A percentile compares a stretch with the other conserved stretches of the same genome.
Evolutionary conservation across 2,888 invertebrate genomes (phyloP).

Genomic region (Acronicta alni): DNA sequence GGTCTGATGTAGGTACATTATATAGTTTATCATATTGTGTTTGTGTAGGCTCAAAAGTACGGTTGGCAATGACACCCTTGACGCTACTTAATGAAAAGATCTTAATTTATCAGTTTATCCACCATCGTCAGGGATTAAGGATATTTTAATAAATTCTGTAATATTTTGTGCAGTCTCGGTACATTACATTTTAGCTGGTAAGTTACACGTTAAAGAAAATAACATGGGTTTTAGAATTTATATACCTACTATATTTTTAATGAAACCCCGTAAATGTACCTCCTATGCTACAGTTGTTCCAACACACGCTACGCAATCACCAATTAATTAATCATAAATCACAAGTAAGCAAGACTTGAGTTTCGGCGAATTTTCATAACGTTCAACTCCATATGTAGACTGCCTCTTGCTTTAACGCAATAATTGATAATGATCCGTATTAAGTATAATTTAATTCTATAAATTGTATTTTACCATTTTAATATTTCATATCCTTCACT

Average conservation of each 20-base stretch:
- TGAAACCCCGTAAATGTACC: conserved; percentile 9
- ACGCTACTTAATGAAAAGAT: conserved; percentile 42
- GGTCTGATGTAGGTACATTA: conserved; percentile 24
- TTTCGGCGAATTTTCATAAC: conserved; percentile 40
- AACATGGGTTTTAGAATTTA: too few species aligned
- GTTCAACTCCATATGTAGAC: conserved; percentile 10
- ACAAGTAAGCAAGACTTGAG: conserved; percentile 34
- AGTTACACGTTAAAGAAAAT: too few species aligned
- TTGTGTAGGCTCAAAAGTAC: conserved; percentile 19
- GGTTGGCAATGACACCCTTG: conserved; percentile 32
- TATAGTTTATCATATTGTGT: conserved; percentile 13
- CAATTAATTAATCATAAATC: conserved; percentile 51
- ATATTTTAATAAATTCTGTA: background rate
- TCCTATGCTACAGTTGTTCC: conserved; percentile 23
- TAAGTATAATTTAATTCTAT: too few species aligned
- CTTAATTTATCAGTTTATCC: conserved; percentile 32
- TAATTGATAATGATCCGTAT: background rate
- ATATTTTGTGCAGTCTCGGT: too few species aligned
- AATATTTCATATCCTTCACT: too few species aligned
- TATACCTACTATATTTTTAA: conserved; percentile 2
- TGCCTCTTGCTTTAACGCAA: background rate
- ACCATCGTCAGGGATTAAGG: conserved; percentile 8
- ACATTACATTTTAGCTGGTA: too few species aligned
- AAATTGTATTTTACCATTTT: too few species aligned
- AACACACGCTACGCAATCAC: conserved; percentile 33